Evolutionary conservation across 2,888 invertebrate genomes (phyloP).

Genomic region (Eretmocerus hayati): DNA sequence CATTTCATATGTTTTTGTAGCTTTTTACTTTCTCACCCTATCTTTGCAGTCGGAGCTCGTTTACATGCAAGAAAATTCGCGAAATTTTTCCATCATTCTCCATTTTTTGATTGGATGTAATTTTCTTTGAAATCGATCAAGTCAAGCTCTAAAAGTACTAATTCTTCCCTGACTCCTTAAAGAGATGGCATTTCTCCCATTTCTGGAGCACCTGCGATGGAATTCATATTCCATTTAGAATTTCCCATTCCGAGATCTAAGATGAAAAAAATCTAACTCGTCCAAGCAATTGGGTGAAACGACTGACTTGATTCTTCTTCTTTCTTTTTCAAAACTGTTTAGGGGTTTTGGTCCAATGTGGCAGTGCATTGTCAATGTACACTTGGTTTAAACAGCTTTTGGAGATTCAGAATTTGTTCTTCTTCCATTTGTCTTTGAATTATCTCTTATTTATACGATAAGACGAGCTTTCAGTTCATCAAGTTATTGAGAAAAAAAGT

Average conservation of each 20-base stretch:
- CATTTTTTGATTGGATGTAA: too few species aligned
- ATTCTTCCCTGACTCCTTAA: too few species aligned
- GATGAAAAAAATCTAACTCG: slow-evolving; percentile 2
- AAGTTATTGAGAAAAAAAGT: too few species aligned
- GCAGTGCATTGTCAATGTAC: slow-evolving; percentile 34
- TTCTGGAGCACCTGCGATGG: neutral
- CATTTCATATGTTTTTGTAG: too few species aligned
- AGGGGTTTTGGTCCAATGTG: slow-evolving; percentile 34
- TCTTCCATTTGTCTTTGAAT: slow-evolving; percentile 7
- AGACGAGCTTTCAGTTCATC: too few species aligned
- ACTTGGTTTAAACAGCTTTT: slow-evolving; percentile 19
- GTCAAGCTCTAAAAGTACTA: too few species aligned
- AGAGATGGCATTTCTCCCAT: too few species aligned
- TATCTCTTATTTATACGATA: too few species aligned
- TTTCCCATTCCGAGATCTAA: slow-evolving; percentile 13
- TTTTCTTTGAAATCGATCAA: too few species aligned
- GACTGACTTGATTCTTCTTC: too few species aligned
- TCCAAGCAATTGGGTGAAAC: too few species aligned
- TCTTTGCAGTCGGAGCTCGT: neutral
- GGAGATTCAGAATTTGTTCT: slow-evolving; percentile 16
- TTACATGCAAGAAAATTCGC: neutral
- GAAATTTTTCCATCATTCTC: too few species aligned
- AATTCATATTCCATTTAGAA: neutral
- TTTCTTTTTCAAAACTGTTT: slow-evolving; percentile 8
- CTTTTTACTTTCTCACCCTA: slow-evolving; percentile 13